A percentile compares a stretch with the other conserved stretches of the same genome.
Evolutionary conservation across 2,888 invertebrate genomes (phyloP).

Genomic region (Lordiphosa fenestrarum): DNA sequence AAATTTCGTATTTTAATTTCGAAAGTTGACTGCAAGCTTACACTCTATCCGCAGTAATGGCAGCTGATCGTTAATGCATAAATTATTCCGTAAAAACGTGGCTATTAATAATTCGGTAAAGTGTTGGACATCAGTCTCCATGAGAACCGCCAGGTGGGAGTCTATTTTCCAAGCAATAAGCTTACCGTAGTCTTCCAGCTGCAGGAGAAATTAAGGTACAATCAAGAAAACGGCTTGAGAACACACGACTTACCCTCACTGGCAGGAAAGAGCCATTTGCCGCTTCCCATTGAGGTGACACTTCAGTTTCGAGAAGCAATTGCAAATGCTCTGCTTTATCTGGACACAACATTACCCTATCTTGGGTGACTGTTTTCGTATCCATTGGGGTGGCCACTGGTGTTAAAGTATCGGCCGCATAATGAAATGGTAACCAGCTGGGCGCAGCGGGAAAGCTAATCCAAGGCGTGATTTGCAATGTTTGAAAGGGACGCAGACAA

Average conservation of each 20-base stretch:
- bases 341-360: constrained; percentile 33
- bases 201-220: too few species aligned
- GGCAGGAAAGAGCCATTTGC: constrained; percentile 31
- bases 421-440: constrained; percentile 79
- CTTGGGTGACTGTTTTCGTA: constrained; percentile 17
- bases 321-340: constrained; percentile 62
- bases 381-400: constrained; percentile 40
- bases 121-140: constrained; percentile 89
- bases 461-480: constrained; percentile 81
- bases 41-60: constrained; percentile 89
- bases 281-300: constrained; percentile 53
- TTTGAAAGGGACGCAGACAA: constrained; percentile 80
- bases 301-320: constrained; percentile 77
- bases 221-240: not conserved
- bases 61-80: constrained; percentile 89
- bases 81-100: constrained; percentile 86
- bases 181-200: constrained; percentile 88
- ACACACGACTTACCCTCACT: constrained; percentile 60
- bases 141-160: constrained; percentile 86
- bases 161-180: constrained; percentile 90
- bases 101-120: constrained; percentile 86
- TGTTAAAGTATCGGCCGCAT: constrained; percentile 41
- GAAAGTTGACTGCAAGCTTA: constrained; percentile 79
- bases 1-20: too few species aligned
- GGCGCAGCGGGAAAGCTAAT: constrained; percentile 80